Base-by-base conservation (phyloP, 2,888 invertebrate genomes). In the Callinectes sapidus region DNA sequence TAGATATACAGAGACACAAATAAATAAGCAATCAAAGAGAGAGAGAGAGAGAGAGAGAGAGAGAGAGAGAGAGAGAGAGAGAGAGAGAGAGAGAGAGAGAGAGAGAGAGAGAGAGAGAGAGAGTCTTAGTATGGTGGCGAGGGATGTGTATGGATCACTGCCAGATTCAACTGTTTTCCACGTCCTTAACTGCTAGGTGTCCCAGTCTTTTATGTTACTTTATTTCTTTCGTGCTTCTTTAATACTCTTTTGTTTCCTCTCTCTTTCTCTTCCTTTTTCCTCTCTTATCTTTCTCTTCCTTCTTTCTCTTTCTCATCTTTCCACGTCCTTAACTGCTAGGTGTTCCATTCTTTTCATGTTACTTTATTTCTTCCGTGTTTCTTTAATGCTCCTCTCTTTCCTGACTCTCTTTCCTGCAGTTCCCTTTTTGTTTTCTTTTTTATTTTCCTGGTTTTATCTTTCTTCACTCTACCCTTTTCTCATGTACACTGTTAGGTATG, bases 31-130 rank as follows among this genome's bases (percentile, higher is more conserved):
- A 16, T 23, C 18, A 61, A 61, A 18, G 16, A 61, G 61, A 61
- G 61, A 61, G 61, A 61, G 61, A 61, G 61, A 61, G 61, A 61
- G 61, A 61, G 61, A 61, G 61, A 61, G 61, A 61, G 61, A 61
- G 61, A 61, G 61, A 61, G 61, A 61, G 61, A 61, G 61, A 61
- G 61, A 61, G 61, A 61, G 61, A 61, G 61, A 61, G 61, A 61
- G 61, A 61, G 61, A 61, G 61, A 61, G 61, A 61, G 61, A 61
- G 61, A 61, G 61, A 61, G 61, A 61, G 61, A 61, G 61, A 61
- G 61, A 61, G 61, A 61, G 61, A 61, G 61, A 61, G 61, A 61
- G 61, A 61, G 61, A 61, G 23, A 23, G 61, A 61, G 61, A 61
- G 13, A 18, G 61, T 23, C 23, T 61, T 23, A 23, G 61, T n/a